Base-by-base conservation (phyloP, 1,140 invertebrate species). In the Venustaconcha ellipsiformis region DNA sequence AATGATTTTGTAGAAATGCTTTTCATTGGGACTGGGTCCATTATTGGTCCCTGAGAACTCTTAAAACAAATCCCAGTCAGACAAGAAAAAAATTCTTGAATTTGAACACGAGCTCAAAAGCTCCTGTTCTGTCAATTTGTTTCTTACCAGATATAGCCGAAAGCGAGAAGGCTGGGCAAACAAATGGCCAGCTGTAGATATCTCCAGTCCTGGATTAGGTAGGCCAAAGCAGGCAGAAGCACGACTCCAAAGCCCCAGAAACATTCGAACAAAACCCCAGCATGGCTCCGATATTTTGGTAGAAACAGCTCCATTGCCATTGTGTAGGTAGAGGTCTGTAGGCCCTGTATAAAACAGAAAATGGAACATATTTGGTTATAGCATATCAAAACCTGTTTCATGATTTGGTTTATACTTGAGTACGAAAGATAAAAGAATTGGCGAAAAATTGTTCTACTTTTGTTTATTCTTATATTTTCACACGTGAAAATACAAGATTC, bases 241-340 rank as follows among this genome's bases (percentile, higher is more conserved):
- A 90, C 84, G 20, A 91, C 86, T 48, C 84, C 86, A 13, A 86
- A 68, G 14, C 88, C 87, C 83, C 91, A 91, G 79, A 90, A 90
- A 48, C 87, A 81, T 67, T 91, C 91, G 18, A 90, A 80, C 56
- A 91, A 79, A 5, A 87, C 86, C 1, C 90, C 90, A 20, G 89
- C 90, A 58, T 89, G 83, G 58, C 90, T 89, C 30, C 91, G 80
- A 70, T 91, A 83, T 26, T 83, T 76, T 1, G 90, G 86, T 6
- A 88, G 81, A 67, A 90, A 90, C n/a, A 91, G 69, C 74, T 91
- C 91, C 87, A 86, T 85, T 13, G 80, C 80, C 59, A 88, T 57
- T 14, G 86, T 83, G 72, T 86, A 87, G 17, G 79, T 81, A 8
- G 83, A 82, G 2, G 82, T 86, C 65, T 88, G 86, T 48, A 88